Evolutionary conservation across 2,113 vertebrate genomes (phyloP).

Genomic region (Osmerus mordax): DNA sequence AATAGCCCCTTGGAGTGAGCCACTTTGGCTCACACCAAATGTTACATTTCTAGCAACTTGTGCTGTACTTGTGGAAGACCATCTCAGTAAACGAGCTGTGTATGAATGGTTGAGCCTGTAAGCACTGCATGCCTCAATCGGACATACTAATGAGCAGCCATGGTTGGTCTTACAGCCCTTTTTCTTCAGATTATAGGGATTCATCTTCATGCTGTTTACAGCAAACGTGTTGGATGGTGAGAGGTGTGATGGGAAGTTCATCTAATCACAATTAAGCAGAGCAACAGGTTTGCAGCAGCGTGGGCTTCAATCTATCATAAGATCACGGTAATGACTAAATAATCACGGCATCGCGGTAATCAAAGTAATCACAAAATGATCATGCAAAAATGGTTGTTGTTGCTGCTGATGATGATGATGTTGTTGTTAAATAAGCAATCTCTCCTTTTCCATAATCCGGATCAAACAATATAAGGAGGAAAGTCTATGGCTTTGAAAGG

Average conservation of each 20-base stretch:
- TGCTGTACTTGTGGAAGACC: background rate
- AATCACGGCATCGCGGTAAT: background rate
- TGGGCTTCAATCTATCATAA: background rate
- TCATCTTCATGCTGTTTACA: background rate
- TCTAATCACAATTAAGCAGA: background rate
- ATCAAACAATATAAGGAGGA: no score
- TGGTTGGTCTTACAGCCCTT: background rate
- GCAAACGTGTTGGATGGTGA: background rate
- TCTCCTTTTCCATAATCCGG: no score
- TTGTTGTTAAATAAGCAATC: no score
- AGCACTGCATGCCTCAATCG: background rate
- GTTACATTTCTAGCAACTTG: no score
- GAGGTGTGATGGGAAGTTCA: background rate
- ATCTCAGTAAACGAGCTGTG: background rate
- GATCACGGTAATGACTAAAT: background rate
- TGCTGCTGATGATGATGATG: background rate
- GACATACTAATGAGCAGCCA: background rate
- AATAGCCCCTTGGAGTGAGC: no score
- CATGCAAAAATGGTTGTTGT: background rate
- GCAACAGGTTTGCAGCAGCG: background rate
- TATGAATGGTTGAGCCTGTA: background rate
- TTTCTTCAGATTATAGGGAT: background rate
- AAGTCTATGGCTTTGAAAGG: background rate
- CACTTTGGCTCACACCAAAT: no score
- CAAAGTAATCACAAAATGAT: background rate